Base-by-base conservation (phyloP, 1,140 invertebrate genomes). In the Philopotamus ludificatus region DNA sequence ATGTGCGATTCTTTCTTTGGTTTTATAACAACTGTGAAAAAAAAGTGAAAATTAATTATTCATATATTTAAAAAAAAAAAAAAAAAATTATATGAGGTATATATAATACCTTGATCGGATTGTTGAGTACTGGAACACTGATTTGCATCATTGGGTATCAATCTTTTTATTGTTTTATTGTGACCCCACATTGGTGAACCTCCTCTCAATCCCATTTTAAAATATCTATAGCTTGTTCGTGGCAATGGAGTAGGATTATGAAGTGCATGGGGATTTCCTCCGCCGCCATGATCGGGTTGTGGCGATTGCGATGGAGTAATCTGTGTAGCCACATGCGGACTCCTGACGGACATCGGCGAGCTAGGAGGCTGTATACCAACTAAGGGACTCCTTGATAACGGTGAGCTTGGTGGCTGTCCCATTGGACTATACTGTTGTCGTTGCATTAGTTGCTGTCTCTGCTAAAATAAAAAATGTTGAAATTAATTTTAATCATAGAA, bases 121-220 rank as follows among this genome's bases (percentile, higher is more conserved):
- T 47, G 39, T 44, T 57, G 63, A 15, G 10, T 25, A 49, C 63
- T 65, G 1, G 63, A 58, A 7, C 63, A 28, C 23, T 65, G 63
- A 4, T 39, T 15, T 9, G 63, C 15, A 22, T 65, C 62, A 15
- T 10, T 25, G 21, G 61, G 8, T 10, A 41, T 45, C 41, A 57
- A 28, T 21, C 53, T 21, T 50, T 57, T 65, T n/a, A 45, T 62
- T 3, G 67, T 60, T 16, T 68, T 73, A 26, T 75, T 71, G 3
- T 75, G 76, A 67, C 81, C 79, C 85, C 87, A 89, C 81, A 89
- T 88, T 0, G 89, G 89, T 0, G 86, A 85, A 1, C 89, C 89
- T 8, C 89, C 89, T 66, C 84, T 77, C 1, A 91, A 76, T 3
- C 87, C 89, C 1, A 88, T 74, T 70, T 85, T 85, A 55, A 83